Conservation (phyloP, 2,888 invertebrate genomes). For the Amaurobius ferox region DNA sequence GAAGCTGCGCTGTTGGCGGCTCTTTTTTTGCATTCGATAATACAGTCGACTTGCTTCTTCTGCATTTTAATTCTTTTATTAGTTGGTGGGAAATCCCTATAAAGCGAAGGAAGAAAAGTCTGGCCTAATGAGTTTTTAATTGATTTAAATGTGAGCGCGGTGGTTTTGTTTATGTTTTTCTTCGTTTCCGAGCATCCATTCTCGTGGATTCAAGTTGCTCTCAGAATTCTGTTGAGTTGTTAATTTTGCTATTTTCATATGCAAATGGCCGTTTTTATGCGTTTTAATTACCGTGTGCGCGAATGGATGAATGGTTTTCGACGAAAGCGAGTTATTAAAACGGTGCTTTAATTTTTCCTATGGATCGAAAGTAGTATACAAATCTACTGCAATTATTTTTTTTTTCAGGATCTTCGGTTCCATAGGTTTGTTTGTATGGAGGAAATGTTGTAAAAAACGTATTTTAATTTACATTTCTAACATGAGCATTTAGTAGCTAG, state of each 20-base stretch:
- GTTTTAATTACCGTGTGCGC: not conserved
- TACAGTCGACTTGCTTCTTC: slow-evolving; percentile 31
- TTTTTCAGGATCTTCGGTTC: too few relatives aligned
- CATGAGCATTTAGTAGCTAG: too few relatives aligned
- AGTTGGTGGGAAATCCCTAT: slow-evolving; percentile 34
- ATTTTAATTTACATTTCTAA: too few relatives aligned
- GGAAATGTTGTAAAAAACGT: too few relatives aligned
- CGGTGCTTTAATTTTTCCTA: too few relatives aligned
- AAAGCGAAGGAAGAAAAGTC: slow-evolving; percentile 45
- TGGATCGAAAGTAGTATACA: too few relatives aligned
- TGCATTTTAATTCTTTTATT: slow-evolving; percentile 51
- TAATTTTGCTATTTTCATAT: slow-evolving; percentile 4
- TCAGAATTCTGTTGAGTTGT: not conserved
- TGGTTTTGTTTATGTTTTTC: not conserved
- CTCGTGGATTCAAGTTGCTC: not conserved
- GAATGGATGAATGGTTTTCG: not conserved
- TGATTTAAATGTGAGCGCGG: slow-evolving; percentile 35
- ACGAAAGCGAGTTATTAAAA: too few relatives aligned
- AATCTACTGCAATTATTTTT: too few relatives aligned
- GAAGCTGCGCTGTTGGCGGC: slow-evolving; percentile 18
- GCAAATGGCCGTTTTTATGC: not conserved
- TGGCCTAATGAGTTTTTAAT: slow-evolving; percentile 60
- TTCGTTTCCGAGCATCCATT: not conserved
- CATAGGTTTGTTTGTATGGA: too few relatives aligned
- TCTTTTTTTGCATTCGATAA: slow-evolving; percentile 52